Evolutionary conservation across 2,113 vertebrate species (phyloP), one percentile per base, ranked within the genome.

Genomic region (Antennarius striatus): DNA sequence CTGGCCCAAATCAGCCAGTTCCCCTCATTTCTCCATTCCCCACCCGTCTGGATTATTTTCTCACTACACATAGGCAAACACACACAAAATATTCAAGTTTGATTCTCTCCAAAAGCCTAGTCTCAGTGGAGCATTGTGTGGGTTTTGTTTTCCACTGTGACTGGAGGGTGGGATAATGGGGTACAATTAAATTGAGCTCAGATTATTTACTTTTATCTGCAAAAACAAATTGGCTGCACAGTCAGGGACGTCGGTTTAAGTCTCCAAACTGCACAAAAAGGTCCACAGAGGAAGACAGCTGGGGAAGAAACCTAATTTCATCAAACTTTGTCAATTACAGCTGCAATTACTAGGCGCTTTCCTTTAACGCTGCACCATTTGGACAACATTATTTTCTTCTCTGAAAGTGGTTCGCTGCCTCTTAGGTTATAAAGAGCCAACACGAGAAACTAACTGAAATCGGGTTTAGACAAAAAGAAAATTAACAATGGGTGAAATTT

Each of bases 141-240:
- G 73, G 73, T 83, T 88, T 78, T 85, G 77, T 85, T 86, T 82
- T 88, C 79, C 66, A 46, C 56, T 29, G 68, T 71, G 81, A 66
- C 74, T 75, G 79, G 46, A 84, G 58, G 66, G 71, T 58, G 69
- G 86, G 80, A 90, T 91, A 91, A 91, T 88, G 80, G 80, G 78
- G 75, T 70, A 86, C 84, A 90, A 89, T 91, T 89, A 88, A 90
- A 89, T 85, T 81, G 85, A 11, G 69, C 83, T 81, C 68, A 73
- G 82, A 75, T 84, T 90, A 86, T 90, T 92, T 90, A 90, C 86
- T 87, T 91, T 88, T 87, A 89, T 88, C 85, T 69, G 57, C 66
- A 69, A 62, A 83, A 88, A 89, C 77, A 89, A 91, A 91, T 88
- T 85, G 88, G 69, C 78, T 76, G 71, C 73, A 28, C 73, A 75